Evolutionary conservation across 2,797 vertebrate species (phyloP).

Genomic region (Perodicticus potto): DNA sequence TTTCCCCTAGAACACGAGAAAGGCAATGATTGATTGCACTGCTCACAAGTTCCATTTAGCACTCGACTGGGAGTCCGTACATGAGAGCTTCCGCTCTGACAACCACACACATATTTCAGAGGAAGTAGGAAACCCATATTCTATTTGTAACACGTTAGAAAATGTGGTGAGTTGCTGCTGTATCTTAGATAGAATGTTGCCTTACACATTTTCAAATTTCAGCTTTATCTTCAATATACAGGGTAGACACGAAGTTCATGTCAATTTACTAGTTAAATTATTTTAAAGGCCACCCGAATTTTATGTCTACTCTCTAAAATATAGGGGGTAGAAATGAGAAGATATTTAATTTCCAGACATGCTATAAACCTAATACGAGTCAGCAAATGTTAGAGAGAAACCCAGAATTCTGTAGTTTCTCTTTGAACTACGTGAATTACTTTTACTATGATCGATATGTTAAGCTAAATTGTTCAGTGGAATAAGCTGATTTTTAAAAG

Average conservation of each 20-base stretch:
- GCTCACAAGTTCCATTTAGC: not conserved
- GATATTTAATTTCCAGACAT: not conserved
- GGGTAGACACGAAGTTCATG: too few relatives aligned
- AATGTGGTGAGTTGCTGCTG: not conserved
- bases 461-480: not conserved
- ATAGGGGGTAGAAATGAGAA: not conserved
- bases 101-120: constrained; percentile 9
- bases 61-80: not conserved
- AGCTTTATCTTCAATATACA: not conserved
- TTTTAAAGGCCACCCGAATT: too few relatives aligned
- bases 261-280: too few relatives aligned
- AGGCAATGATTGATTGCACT: not conserved
- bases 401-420: not conserved
- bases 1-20: not conserved
- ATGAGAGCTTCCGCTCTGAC: not conserved
- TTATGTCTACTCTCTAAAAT: not conserved
- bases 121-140: not conserved
- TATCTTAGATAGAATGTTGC: not conserved
- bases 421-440: not conserved
- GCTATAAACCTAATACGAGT: not conserved
- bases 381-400: not conserved
- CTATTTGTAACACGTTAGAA: not conserved
- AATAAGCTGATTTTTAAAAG: not conserved
- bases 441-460: not conserved
- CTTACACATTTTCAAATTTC: constrained; percentile 26